Evolutionary conservation across 2,888 invertebrate genomes (phyloP).

Genomic region (Cabera pusaria): DNA sequence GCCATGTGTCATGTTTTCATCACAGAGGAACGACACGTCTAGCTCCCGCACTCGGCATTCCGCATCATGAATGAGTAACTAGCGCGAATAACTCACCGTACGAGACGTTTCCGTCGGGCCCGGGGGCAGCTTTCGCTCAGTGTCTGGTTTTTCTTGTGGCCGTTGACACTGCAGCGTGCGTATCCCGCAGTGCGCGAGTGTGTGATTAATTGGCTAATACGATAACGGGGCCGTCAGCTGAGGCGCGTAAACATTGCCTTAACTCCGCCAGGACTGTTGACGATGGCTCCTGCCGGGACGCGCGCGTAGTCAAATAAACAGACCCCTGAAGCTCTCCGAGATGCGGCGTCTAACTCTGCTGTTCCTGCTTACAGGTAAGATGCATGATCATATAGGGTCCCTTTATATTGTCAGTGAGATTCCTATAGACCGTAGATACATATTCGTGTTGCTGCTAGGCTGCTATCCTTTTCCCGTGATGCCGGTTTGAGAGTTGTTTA

Average conservation of each 20-base stretch:
- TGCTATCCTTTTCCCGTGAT: slow-evolving; percentile 13
- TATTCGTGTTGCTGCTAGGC: slow-evolving; percentile 11
- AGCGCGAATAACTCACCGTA: slow-evolving; percentile 38
- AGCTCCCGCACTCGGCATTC: slow-evolving; percentile 46
- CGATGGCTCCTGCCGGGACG: slow-evolving; percentile 58
- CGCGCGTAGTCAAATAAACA: slow-evolving; percentile 48
- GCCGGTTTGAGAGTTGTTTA: slow-evolving; percentile 30
- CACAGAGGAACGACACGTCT: slow-evolving; percentile 63
- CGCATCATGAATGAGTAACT: slow-evolving; percentile 61
- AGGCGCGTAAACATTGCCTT: slow-evolving; percentile 75
- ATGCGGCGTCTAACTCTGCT: slow-evolving; percentile 71
- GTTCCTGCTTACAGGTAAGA: slow-evolving; percentile 71
- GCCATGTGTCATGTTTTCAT: slow-evolving; percentile 81
- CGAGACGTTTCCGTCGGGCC: slow-evolving; percentile 35
- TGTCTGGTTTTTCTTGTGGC: slow-evolving; percentile 77
- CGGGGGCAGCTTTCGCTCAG: slow-evolving; percentile 67
- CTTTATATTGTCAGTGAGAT: neutral
- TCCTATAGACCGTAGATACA: neutral
- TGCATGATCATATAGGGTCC: slow-evolving; percentile 19
- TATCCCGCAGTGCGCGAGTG: slow-evolving; percentile 82
- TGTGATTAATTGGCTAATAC: slow-evolving; percentile 77
- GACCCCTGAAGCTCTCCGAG: slow-evolving; percentile 47
- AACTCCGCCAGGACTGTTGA: slow-evolving; percentile 55
- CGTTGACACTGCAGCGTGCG: slow-evolving; percentile 81
- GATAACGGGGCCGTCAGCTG: slow-evolving; percentile 69